Base-by-base conservation (phyloP, 2,888 invertebrate genomes). In the Cordilura impudica region DNA sequence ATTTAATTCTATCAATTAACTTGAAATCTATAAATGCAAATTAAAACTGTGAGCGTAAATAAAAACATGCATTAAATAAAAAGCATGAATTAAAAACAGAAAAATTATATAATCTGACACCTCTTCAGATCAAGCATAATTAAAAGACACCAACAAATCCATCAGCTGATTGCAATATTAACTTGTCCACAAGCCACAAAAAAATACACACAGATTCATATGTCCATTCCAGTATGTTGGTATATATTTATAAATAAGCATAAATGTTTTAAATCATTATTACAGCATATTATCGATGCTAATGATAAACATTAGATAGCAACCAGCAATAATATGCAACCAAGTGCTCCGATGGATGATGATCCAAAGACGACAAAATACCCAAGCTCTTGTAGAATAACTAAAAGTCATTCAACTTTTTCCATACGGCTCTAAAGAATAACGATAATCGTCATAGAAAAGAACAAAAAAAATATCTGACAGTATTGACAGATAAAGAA, bases 401-500 rank as follows among this genome's bases (percentile, higher is more conserved):
- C 65, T 35, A 51, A 53, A 58, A 61, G 72, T 58, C 67, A 61
- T 77, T 61, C 53, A 78, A 78, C 72, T 51, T 69, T 14, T 56
- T 31, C 10, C 10, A 51, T 21, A 31, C 47, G 31, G 23, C 35
- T 49, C 58, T n/a, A 19, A 77, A 31, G 5, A 66, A 14, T n/a
- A n/a, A n/a, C n/a, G n/a, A n/a, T n/a, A n/a, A n/a, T n/a, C n/a
- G n/a, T 61, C 51, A 51, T 23, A 53, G 19, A 8, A 35, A 21
- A 54, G 7, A 31, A 7, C 8, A 47, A 10, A 12, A 53, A 14
- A 45, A 69, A 70, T 23, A 2, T 74, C 51, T 65, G 60, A 54
- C 70, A 66, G 49, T 18, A 78, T 71, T 78, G 70, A 61, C 78
- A 78, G 65, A 61, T 74, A 66, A 78, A 74, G 65, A 60, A 65